Evolutionary conservation across 2,797 vertebrate genomes (phyloP).

Genomic region (Mormyrus hasselquistii): DNA sequence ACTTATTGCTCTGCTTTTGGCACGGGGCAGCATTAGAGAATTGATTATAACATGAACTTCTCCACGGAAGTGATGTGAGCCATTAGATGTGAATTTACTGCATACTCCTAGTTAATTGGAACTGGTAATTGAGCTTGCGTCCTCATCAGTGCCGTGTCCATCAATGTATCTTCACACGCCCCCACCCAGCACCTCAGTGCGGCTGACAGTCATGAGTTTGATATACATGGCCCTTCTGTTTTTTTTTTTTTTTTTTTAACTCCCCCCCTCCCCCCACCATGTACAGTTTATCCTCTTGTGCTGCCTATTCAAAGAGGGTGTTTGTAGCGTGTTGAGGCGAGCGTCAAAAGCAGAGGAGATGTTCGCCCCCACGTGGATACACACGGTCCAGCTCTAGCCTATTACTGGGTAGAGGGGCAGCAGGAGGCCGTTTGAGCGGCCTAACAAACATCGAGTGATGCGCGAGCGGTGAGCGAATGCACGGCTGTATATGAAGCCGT

Average conservation of each 20-base stretch:
- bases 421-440: neutral
- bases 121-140: constrained; percentile 36
- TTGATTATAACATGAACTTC: constrained; percentile 44
- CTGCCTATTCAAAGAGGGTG: neutral
- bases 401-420: neutral
- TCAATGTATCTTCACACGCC: neutral
- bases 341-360: neutral
- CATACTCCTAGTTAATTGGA: constrained; percentile 41
- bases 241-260: constrained; percentile 17
- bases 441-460: neutral
- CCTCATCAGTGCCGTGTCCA: neutral
- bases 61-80: constrained; percentile 39
- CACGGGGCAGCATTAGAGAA: constrained; percentile 46
- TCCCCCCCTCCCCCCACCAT: neutral
- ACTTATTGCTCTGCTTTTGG: constrained; percentile 36
- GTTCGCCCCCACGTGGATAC: neutral
- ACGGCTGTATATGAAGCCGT: neutral
- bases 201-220: constrained; percentile 15
- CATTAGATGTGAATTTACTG: constrained; percentile 37
- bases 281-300: constrained; percentile 33
- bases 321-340: neutral
- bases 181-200: constrained; percentile 18
- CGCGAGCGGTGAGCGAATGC: neutral
- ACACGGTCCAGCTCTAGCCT: neutral
- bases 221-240: constrained; percentile 35